These are phyloP conservation scores for Colinus virginianus DNA, from an alignment of 2,113 vertebrate species.

Conservation along the genomic window DNA sequence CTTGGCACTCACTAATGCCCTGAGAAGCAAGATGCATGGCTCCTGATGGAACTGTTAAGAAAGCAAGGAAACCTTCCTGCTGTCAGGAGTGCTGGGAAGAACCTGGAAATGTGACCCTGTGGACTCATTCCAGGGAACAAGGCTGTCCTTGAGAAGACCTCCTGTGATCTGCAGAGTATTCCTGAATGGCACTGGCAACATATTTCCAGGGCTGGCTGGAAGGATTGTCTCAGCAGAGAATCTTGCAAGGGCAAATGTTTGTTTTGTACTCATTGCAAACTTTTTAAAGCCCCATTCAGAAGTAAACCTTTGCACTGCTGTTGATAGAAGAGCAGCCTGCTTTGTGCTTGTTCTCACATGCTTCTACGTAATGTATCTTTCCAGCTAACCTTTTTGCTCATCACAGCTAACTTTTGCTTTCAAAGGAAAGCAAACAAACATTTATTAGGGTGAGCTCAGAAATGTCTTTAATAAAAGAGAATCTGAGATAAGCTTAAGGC, in stretches of 20 bases:
- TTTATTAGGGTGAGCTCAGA: not conserved
- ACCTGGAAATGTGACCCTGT: not conserved
- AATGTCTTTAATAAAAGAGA: constrained; percentile 29
- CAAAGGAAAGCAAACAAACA: constrained; percentile 7
- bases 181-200: not conserved
- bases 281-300: not conserved
- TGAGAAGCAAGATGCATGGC: not conserved
- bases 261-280: not conserved
- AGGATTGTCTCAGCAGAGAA: not conserved
- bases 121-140: not conserved
- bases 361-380: not conserved
- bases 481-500: constrained; percentile 8
- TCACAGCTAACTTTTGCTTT: constrained; percentile 17
- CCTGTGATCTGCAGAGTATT: not conserved
- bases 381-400: not conserved
- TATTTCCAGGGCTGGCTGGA: not conserved
- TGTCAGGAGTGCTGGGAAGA: not conserved
- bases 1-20: accelerated
- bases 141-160: not conserved
- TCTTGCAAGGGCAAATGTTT: not conserved
- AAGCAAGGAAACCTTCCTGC: not conserved
- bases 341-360: not conserved
- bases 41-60: not conserved
- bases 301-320: not conserved
- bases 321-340: not conserved